Conservation (phyloP, 2,888 invertebrate genomes). For the Idaea aversata region DNA sequence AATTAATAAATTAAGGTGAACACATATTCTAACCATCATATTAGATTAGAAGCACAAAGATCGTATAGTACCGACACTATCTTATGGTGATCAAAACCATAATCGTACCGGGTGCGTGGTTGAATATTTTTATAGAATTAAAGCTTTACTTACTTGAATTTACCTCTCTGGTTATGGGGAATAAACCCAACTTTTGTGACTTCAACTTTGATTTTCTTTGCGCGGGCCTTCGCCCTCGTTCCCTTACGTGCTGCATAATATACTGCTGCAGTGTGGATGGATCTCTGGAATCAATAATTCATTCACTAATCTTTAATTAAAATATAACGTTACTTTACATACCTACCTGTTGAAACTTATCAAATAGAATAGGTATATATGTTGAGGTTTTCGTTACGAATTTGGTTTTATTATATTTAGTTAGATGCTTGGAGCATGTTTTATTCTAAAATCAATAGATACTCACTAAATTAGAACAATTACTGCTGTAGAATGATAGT, state of each 20-base stretch:
- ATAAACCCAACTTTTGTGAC: slow-evolving; percentile 87
- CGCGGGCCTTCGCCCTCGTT: slow-evolving; percentile 87
- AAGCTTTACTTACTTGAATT: slow-evolving; percentile 42
- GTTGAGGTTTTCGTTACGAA: not conserved
- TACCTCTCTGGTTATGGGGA: slow-evolving; percentile 84
- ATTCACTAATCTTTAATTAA: not conserved
- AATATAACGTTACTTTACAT: no score
- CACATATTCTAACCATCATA: no score
- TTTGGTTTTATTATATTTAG: slow-evolving; percentile 1
- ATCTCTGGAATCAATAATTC: slow-evolving; percentile 51
- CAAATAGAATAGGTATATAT: not conserved
- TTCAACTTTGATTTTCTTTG: slow-evolving; percentile 88
- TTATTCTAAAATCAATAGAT: slow-evolving; percentile 1
- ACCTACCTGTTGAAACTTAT: no score
- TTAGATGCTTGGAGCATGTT: slow-evolving; percentile 1
- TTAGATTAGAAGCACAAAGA: no score
- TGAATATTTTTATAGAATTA: slow-evolving; percentile 1
- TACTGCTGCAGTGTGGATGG: slow-evolving; percentile 78
- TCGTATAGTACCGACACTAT: no score
- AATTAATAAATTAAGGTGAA: no score
- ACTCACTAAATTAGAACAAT: slow-evolving; percentile 55
- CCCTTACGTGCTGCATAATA: slow-evolving; percentile 91
- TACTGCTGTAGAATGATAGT: slow-evolving; percentile 50
- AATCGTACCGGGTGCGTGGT: not conserved
- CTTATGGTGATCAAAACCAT: no score